These are phyloP conservation scores for Chymomyza procnemis DNA, from an alignment of 2,888 invertebrate genomes.

Conservation along the genomic window DNA sequence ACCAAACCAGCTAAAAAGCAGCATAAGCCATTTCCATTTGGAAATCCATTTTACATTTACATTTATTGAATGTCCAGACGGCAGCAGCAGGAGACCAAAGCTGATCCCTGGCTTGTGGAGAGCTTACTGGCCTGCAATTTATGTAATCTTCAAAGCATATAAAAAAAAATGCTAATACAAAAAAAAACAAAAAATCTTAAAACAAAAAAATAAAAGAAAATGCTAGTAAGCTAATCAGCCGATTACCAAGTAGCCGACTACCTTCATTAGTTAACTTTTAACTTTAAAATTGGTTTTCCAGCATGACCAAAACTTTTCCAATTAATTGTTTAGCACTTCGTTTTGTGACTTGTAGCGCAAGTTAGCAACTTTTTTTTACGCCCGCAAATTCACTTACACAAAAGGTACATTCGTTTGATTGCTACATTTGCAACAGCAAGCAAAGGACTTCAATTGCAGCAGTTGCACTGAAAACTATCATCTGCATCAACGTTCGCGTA, in stretches of 20 bases:
- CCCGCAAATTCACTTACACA: too few relatives aligned
- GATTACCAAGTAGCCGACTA: slow-evolving; percentile 13
- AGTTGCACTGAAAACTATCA: too few relatives aligned
- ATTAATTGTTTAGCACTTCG: slow-evolving; percentile 70
- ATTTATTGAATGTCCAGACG: slow-evolving; percentile 38
- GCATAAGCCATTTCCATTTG: not conserved
- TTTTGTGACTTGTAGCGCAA: not conserved
- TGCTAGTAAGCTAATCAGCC: not conserved
- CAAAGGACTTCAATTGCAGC: too few relatives aligned
- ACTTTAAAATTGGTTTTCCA: slow-evolving; percentile 38
- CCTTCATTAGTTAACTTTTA: slow-evolving; percentile 26
- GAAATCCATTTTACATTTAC: slow-evolving; percentile 41
- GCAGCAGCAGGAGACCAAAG: not conserved
- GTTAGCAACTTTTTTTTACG: not conserved
- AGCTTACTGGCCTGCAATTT: not conserved
- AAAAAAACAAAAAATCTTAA: not conserved
- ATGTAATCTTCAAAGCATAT: not conserved
- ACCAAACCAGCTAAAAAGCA: not conserved
- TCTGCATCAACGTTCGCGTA: too few relatives aligned
- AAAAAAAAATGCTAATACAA: not conserved
- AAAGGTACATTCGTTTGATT: not conserved
- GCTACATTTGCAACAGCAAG: not conserved
- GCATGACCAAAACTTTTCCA: slow-evolving; percentile 55
- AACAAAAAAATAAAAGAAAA: not conserved
- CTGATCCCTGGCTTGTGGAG: not conserved